phyloP scores from a whole-genome alignment of 2,113 vertebrate species.

The Lucifuga dentata region DNA sequence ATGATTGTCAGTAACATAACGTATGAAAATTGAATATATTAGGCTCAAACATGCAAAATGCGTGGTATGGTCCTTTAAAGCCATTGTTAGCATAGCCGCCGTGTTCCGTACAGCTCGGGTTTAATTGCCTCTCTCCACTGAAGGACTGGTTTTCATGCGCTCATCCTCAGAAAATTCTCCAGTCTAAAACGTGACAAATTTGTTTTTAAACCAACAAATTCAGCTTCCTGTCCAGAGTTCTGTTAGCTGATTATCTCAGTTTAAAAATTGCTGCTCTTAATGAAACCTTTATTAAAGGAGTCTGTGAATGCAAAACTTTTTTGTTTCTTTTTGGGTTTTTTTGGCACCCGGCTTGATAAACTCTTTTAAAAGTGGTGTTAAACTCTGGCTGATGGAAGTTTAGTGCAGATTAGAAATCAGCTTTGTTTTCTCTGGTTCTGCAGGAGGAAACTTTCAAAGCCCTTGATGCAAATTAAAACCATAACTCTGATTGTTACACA shows the following conservation, averaged over 20 bases:
- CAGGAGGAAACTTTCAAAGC: too few species aligned
- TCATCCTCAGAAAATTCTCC: constrained; percentile 15
- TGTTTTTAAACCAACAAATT: constrained; percentile 29
- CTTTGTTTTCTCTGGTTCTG: too few species aligned
- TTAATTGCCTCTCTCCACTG: constrained; percentile 32
- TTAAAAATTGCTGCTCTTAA: constrained; percentile 33
- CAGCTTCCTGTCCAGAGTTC: constrained; percentile 40
- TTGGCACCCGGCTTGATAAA: constrained; percentile 14
- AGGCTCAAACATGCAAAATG: too few species aligned
- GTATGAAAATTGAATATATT: too few species aligned
- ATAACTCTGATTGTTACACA: too few species aligned
- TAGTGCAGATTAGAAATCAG: constrained; percentile 2
- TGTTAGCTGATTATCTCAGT: constrained; percentile 32
- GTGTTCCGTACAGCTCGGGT: constrained; percentile 26
- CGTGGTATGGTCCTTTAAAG: too few species aligned
- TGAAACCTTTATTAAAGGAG: constrained; percentile 47
- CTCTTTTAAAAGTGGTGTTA: constrained; percentile 31
- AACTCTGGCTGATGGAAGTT: constrained; percentile 33
- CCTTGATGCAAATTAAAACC: too few species aligned
- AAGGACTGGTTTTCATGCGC: constrained; percentile 2
- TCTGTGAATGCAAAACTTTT: constrained; percentile 23
- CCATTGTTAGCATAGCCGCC: too few species aligned
- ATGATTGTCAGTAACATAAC: too few species aligned
- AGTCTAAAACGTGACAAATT: constrained; percentile 24
- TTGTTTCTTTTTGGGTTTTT: too few species aligned